These are phyloP conservation scores for Diglossa cyanea DNA, from an alignment of 2,797 vertebrate genomes.

Conservation along the genomic window DNA sequence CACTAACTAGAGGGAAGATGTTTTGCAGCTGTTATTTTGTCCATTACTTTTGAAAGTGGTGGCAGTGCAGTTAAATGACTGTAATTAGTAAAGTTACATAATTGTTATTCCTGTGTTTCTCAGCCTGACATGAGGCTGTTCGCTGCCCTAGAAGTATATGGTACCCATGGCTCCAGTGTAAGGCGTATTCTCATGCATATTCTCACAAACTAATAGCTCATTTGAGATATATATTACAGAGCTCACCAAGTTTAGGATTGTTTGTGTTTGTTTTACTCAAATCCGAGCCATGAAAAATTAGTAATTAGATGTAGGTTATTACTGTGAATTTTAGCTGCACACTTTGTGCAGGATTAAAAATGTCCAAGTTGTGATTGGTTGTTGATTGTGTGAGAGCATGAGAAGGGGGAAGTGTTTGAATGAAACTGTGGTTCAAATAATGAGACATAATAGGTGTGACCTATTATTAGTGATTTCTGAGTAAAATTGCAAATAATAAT, in stretches of 20 bases:
- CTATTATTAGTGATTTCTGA: neutral
- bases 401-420: neutral
- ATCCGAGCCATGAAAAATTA: neutral
- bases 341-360: neutral
- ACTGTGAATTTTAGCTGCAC: neutral
- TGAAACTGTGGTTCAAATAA: neutral
- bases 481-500: neutral
- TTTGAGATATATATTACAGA: neutral
- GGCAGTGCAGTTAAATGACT: neutral
- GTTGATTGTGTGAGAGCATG: neutral
- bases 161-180: fast-evolving
- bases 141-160: neutral
- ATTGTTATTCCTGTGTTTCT: neutral
- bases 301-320: neutral
- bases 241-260: neutral
- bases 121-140: neutral
- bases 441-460: neutral
- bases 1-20: neutral
- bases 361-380: neutral
- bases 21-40: neutral
- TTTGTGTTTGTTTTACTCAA: neutral
- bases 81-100: neutral
- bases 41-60: neutral
- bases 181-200: neutral
- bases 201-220: neutral